Evolutionary conservation across 1,140 invertebrate species (phyloP), one percentile per base, ranked within the genome.

Genomic region (Forficula auricularia): DNA sequence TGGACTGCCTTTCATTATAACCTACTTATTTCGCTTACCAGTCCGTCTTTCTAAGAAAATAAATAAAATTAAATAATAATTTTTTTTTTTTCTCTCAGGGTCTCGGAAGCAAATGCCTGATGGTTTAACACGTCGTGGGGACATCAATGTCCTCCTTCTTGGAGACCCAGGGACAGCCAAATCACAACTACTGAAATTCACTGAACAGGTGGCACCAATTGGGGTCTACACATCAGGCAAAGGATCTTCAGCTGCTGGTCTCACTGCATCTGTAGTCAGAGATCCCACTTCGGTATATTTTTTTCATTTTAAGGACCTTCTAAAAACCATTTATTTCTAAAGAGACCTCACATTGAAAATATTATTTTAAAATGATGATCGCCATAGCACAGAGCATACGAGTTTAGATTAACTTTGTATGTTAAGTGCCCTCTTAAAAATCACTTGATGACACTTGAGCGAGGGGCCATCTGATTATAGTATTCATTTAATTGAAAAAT

Each of bases 91-190:
- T 42, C 31, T 48, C 55, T 42, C 48, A 73, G 70, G 75, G 48
- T 81, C 84, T 0, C 65, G 85, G 10, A 90, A 90, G 59, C 76
- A 82, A 42, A 64, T 98, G 46, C 95, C 95, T 0, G 96, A 99
- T 66, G 94, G 92, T 7, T 62, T 98, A 34, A 89, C 81, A 2
- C 70, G 94, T 19, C 72, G 96, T 62, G 96, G 96, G 4, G 95
- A 99, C 56, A 95, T 99, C 40, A 99, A 99, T 61, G 69, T 98
- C 3, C 62, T 98, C 2, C 68, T 99, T 39, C 64, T 99, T 2
- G 96, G 96, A 43, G 96, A 99, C 69, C 96, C 96, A 19, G 95
- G 96, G 56, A 99, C 96, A 3, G 96, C 96, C 6, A 99, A 99
- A 59, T 95, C 89, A 14, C 96, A 99, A 58, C 61, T 99, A 20